Evolutionary conservation across 2,888 invertebrate genomes (phyloP).

Genomic region (Serripes groenlandicus): DNA sequence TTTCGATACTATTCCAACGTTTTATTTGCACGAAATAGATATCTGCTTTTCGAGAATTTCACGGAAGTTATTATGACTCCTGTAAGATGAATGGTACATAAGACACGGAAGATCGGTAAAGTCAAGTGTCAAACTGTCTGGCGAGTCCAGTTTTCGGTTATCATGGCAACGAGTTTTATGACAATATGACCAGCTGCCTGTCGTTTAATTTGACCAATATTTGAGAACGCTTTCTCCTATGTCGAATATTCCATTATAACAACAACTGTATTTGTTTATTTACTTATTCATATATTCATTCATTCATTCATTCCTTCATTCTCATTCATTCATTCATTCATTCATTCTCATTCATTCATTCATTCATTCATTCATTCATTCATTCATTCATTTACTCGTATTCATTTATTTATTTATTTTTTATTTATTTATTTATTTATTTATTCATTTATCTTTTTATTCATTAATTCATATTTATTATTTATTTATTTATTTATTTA

Average conservation of each 20-base stretch:
- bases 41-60: no score
- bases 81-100: no score
- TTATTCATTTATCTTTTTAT: not conserved
- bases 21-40: no score
- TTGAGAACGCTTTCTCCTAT: not conserved
- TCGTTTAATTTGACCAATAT: constrained; percentile 2
- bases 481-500: no score
- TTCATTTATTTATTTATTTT: no score
- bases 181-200: constrained; percentile 5
- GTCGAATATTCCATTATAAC: not conserved
- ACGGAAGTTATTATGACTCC: no score
- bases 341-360: not conserved
- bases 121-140: not conserved
- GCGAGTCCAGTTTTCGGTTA: not conserved
- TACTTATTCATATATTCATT: no score
- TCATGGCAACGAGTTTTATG: constrained; percentile 19
- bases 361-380: no score
- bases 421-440: no score
- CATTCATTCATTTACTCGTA: not conserved
- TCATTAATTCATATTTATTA: not conserved
- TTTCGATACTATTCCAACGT: no score
- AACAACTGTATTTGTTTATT: not conserved
- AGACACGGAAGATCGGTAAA: no score
- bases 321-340: not conserved
- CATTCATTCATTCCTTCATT: not conserved